Evolutionary conservation across 2,888 invertebrate genomes (phyloP), one percentile per base, ranked within the genome.

Genomic region (Deilephila porcellus): DNA sequence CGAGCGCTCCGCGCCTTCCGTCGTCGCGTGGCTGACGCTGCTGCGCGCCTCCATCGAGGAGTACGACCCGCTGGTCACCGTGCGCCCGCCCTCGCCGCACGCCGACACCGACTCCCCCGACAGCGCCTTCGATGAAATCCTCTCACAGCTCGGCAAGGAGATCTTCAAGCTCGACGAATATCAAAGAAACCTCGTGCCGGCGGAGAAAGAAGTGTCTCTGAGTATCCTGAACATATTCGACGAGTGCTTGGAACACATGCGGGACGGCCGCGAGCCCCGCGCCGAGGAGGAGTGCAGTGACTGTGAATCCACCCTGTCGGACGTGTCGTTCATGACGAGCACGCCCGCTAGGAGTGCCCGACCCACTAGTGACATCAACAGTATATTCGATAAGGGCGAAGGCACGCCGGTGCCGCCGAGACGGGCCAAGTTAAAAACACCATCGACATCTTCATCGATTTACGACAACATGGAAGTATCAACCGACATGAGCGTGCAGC

Each of bases 171-270:
- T 95, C 53, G 94, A 95, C 75, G 90, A 93, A 77, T 95, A 93
- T 80, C 94, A 94, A 71, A 87, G 88, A 71, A 86, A 89, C 76
- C 86, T 94, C 56, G 82, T 79, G 32, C 91, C 93, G 3, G 78
- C 80, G 11, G 89, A 90, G 53, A 84, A 88, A 73, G 90, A 90
- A 77, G 87, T 94, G 19, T 92, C 93, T 3, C 83, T 90, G 34
- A 93, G 94, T 81, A 93, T 95, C 77, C 86, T 95, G 53, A 91
- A 95, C 78, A 89, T 95, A 74, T 95, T 95, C 81, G 94, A 95
- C 83, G 91, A 94, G 83, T 95, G 94, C 79, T 82, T 95, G 60
- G 90, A 92, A 74, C 86, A 84, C n/a, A 91, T 93, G 89, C 85
- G 81, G 11, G 87, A 86, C 73, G 83, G 83, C 67, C 83, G 83